Evolutionary conservation across 1,140 invertebrate genomes (phyloP).

Genomic region (Drosophila chauvacae): DNA sequence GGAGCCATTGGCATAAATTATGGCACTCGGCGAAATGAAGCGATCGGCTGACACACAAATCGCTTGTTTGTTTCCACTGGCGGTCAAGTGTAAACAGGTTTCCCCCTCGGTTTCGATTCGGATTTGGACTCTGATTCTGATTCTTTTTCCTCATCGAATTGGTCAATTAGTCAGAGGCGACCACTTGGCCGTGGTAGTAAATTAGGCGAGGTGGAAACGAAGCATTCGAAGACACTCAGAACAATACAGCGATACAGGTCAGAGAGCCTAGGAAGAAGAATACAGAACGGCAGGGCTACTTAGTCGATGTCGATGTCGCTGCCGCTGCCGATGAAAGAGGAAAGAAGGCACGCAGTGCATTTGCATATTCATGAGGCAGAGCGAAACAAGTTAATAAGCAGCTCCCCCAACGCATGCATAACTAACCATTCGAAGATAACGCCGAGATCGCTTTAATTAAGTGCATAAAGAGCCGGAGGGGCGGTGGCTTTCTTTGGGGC

Average conservation of each 20-base stretch:
- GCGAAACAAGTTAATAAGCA: slow-evolving; percentile 79
- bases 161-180: slow-evolving; percentile 73
- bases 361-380: slow-evolving; percentile 70
- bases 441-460: slow-evolving; percentile 70
- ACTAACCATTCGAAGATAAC: slow-evolving; percentile 60
- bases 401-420: slow-evolving; percentile 66
- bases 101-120: slow-evolving; percentile 25
- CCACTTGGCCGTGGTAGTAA: slow-evolving; percentile 66
- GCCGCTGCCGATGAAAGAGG: slow-evolving; percentile 24
- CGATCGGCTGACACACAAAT: slow-evolving; percentile 77
- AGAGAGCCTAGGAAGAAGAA: not conserved
- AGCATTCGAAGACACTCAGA: slow-evolving; percentile 9
- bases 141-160: slow-evolving; percentile 41
- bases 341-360: slow-evolving; percentile 54
- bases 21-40: slow-evolving; percentile 67
- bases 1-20: slow-evolving; percentile 75
- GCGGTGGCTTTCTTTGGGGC: slow-evolving; percentile 35
- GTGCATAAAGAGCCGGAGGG: slow-evolving; percentile 57
- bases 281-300: slow-evolving; percentile 45
- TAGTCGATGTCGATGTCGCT: slow-evolving; percentile 22
- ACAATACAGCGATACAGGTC: slow-evolving; percentile 7
- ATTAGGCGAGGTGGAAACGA: slow-evolving; percentile 65
- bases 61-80: slow-evolving; percentile 63
- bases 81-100: slow-evolving; percentile 72
- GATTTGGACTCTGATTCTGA: slow-evolving; percentile 25